Base-by-base conservation (phyloP, 1,140 invertebrate species). In the Diuraphis noxia region DNA sequence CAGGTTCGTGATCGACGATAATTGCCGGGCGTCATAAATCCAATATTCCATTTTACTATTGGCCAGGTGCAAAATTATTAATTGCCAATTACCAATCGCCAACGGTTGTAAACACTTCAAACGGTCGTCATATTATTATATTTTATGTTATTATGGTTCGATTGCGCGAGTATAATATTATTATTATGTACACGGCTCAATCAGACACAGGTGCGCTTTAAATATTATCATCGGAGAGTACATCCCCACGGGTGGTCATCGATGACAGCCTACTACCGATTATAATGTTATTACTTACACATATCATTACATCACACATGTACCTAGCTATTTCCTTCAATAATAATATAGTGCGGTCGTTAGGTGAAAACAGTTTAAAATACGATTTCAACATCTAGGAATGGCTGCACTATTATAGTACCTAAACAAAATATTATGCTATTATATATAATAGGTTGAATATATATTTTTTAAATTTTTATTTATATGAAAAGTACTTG, bases 1-100 rank as follows among this genome's bases (percentile, higher is more conserved):
- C 87, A 13, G 88, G 41, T 90, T 90, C 88, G 88, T 90, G 88
- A 90, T 90, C 88, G 41, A 30, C 63, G 88, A 90, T 90, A 90
- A 90, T 90, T 90, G 88, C 88, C 72, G 72, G n/a, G n/a, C 72
- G 77, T 90, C 77, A 49, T 90, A 81, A 81, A 90, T 81, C 88
- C 88, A 43, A 89, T 77, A 77, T 43, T 17, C 72, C 56, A n/a
- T 72, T n/a, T 72, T 72, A 63, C 56, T 13, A 17, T 43, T 34
- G 88, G 30, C 8, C 46, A 36, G 46, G 46, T 56, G 43, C 30
- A 56, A 38, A 77, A 72, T 36, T 81, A 46, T 79, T 90, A 81
- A 90, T 81, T 90, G 77, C 88, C 88, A 30, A 81, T 90, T 90
- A 90, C 38, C 40, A 34, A 86, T 86, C 56, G 56, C 43, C 49